Evolutionary conservation across 2,888 invertebrate genomes (phyloP), one percentile per base, ranked within the genome.

Genomic region (Microctonus aethiopoides): DNA sequence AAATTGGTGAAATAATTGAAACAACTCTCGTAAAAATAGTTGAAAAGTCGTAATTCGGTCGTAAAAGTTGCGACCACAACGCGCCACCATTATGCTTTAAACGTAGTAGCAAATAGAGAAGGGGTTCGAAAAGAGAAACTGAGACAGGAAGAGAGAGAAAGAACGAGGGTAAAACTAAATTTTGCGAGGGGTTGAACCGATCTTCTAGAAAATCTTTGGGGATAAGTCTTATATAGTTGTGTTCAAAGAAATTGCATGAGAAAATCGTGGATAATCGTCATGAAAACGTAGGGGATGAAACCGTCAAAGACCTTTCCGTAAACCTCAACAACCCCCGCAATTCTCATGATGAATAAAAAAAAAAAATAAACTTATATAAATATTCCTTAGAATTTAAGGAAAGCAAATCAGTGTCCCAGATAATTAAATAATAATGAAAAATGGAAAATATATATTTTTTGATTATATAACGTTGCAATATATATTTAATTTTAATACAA

Each of bases 1-100:
- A 85, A 86, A 86, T 85, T 86, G 84, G 85, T 81, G 83, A 85
- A 86, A 86, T 86, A 86, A 86, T 86, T 86, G 86, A 86, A 86
- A 86, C 86, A 84, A 85, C 85, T 85, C 83, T 84, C 86, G 84
- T 86, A 86, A 86, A 86, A 85, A 86, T 85, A 86, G 86, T 86
- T 85, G 79, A 80, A 81, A 84, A 85, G 81, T 86, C 84, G 85
- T 85, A 85, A 85, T 83, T 83, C 81, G 80, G 78, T 80, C 83
- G 82, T 83, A 84, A 84, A 83, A 79, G 80, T 81, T 78, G 78
- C 80, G 80, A 83, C 83, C 83, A 79, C 82, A 81, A 82, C 81
- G 82, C 79, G 76, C 77, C 70, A 71, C 81, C 80, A 80, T 82
- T 81, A 82, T 76, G 71, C 70, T 67, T 72, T 74, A 74, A 70